These are phyloP conservation scores for Druceiella hillmani DNA, from an alignment of 2,888 invertebrate genomes.

Conservation along the genomic window DNA sequence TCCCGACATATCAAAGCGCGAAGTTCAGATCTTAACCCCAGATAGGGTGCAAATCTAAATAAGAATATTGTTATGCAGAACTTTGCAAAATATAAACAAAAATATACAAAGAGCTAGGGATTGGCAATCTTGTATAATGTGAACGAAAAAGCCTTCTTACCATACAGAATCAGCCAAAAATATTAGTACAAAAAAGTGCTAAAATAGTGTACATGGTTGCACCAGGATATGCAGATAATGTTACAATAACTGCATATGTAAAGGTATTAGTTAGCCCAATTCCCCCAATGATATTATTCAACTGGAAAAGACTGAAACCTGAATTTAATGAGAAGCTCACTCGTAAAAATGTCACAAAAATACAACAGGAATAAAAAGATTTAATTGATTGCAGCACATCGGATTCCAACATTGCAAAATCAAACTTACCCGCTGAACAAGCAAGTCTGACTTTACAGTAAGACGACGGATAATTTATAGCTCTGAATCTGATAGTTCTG, in stretches of 20 bases:
- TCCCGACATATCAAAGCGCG: constrained; percentile 23
- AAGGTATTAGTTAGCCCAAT: constrained; percentile 28
- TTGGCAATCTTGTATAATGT: constrained; percentile 27
- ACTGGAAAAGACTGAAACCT: constrained; percentile 25
- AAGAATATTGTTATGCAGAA: constrained; percentile 24
- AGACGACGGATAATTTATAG: too few species aligned
- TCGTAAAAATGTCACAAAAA: too few species aligned
- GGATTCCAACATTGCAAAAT: too few species aligned
- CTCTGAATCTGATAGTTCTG: too few species aligned
- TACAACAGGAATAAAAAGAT: too few species aligned
- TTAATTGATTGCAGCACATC: too few species aligned
- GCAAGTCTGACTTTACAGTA: too few species aligned
- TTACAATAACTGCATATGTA: constrained; percentile 28
- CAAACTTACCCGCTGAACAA: too few species aligned
- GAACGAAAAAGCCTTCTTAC: constrained; percentile 28
- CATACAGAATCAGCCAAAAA: constrained; percentile 26
- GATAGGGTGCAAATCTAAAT: constrained; percentile 26
- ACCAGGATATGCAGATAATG: constrained; percentile 30
- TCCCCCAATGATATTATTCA: constrained; percentile 28
- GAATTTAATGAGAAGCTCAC: too few species aligned
- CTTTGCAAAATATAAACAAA: constrained; percentile 24
- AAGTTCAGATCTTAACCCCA: constrained; percentile 26
- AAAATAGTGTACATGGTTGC: constrained; percentile 27
- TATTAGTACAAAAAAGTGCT: constrained; percentile 27
- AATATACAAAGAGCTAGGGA: constrained; percentile 19